A percentile compares a stretch with the other conserved stretches of the same genome.
Conservation (phyloP, 37 sponge, comb jelly and placozoan genomes). For the Beroe forskalii region DNA sequence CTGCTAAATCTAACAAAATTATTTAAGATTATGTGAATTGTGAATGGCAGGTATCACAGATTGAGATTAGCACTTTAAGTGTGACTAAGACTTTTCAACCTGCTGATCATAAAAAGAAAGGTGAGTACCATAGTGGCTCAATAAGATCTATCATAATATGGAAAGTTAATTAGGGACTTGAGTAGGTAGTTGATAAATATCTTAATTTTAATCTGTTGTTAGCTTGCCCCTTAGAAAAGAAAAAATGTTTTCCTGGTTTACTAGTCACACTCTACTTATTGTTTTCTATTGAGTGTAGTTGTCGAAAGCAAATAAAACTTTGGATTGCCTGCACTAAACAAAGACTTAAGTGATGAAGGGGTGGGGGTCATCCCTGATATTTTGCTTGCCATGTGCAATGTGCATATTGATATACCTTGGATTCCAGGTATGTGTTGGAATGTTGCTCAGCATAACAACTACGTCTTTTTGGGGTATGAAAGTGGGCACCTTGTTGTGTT, state of each 20-base stretch:
- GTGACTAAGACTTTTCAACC: conserved; percentile 15
- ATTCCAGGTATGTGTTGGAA: conserved; percentile 56
- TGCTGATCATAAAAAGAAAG: conserved; percentile 1
- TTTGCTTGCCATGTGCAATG: background rate
- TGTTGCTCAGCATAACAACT: background rate
- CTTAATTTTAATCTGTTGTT: too few species aligned
- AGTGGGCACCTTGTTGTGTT: conserved; percentile 48
- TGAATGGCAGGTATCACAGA: background rate
- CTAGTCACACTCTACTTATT: background rate
- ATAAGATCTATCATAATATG: background rate
- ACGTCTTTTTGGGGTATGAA: conserved; percentile 46
- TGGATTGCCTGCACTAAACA: too few species aligned
- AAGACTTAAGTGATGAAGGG: too few species aligned
- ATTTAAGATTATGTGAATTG: background rate
- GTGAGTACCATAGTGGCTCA: background rate
- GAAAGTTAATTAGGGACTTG: too few species aligned
- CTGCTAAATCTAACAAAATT: background rate
- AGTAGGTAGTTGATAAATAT: too few species aligned
- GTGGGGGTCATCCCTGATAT: too few species aligned
- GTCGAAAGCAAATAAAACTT: too few species aligned
- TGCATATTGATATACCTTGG: background rate
- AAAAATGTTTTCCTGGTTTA: too few species aligned
- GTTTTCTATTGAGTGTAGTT: too few species aligned
- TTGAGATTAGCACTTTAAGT: background rate
- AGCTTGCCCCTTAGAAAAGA: too few species aligned